These are phyloP conservation scores for Bhutanitis thaidina DNA, from an alignment of 2,888 invertebrate species.

Conservation along the genomic window DNA sequence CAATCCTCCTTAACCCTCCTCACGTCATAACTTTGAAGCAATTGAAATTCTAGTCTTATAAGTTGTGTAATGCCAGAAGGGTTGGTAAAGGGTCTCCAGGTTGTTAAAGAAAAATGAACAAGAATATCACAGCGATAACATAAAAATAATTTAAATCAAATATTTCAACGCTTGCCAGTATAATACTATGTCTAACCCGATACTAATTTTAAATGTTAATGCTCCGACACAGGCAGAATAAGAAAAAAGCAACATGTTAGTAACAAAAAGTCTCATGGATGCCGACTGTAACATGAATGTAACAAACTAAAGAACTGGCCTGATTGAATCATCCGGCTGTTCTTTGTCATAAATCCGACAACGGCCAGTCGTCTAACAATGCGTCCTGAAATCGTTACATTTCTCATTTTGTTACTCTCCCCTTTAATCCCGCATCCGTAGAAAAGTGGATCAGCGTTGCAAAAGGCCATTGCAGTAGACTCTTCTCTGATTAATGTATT, in stretches of 20 bases:
- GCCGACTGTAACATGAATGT: conserved; percentile 70
- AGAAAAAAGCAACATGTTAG: conserved; percentile 35
- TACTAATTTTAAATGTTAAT: background rate
- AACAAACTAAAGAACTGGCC: conserved; percentile 76
- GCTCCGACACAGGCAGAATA: background rate
- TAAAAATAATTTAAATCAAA: no score
- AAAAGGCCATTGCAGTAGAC: conserved; percentile 74
- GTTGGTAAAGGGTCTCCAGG: no score
- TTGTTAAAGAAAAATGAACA: no score
- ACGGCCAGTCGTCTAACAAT: conserved; percentile 75
- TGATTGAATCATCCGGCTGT: conserved; percentile 79
- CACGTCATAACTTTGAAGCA: no score
- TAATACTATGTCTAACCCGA: no score
- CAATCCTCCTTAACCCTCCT: no score
- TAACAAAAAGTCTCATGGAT: conserved; percentile 66
- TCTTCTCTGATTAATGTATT: conserved; percentile 70
- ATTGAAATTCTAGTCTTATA: no score
- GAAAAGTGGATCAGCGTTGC: conserved; percentile 77
- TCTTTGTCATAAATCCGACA: conserved; percentile 80
- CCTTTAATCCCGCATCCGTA: conserved; percentile 79
- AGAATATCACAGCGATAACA: no score
- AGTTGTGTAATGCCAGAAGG: no score
- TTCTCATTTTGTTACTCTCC: conserved; percentile 79
- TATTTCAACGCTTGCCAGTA: no score
- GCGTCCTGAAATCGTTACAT: conserved; percentile 78